Conservation (phyloP, 1,140 invertebrate species). For the Nymphalis io region DNA sequence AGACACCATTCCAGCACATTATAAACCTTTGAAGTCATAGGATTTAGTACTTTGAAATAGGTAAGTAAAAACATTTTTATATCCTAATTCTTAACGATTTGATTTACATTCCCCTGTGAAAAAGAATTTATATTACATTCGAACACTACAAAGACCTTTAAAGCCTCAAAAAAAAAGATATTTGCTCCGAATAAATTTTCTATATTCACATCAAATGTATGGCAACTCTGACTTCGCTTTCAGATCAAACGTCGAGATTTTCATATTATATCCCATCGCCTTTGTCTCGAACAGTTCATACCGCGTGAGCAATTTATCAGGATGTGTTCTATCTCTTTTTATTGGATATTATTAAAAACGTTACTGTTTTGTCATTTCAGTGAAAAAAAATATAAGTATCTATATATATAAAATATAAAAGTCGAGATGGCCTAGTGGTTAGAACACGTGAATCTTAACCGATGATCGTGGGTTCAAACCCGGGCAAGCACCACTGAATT, state of each 20-base stretch:
- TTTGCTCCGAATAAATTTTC: slow-evolving; percentile 43
- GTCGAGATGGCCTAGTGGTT: no score
- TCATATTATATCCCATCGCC: slow-evolving; percentile 9
- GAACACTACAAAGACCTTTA: slow-evolving; percentile 22
- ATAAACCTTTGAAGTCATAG: no score
- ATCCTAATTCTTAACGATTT: slow-evolving; percentile 1
- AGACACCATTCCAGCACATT: no score
- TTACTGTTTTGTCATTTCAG: background rate
- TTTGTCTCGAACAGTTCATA: slow-evolving; percentile 8
- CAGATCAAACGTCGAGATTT: slow-evolving; percentile 10
- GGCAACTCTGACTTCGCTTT: slow-evolving; percentile 6
- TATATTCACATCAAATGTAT: slow-evolving; percentile 18
- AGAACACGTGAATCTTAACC: no score
- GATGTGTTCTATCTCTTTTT: background rate
- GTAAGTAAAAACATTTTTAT: background rate
- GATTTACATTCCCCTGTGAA: slow-evolving; percentile 1
- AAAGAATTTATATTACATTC: slow-evolving; percentile 10
- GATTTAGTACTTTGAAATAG: no score
- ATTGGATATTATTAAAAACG: slow-evolving; percentile 3
- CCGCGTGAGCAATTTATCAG: slow-evolving; percentile 6
- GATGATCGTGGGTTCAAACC: no score
- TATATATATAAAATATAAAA: no score
- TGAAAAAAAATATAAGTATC: no score
- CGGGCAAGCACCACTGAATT: no score
- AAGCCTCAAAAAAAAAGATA: slow-evolving; percentile 37